Percentiles rank a stretch among this genome's conserved stretches.
Conservation (phyloP, 2,888 invertebrate species). For the Chesias legatella region DNA sequence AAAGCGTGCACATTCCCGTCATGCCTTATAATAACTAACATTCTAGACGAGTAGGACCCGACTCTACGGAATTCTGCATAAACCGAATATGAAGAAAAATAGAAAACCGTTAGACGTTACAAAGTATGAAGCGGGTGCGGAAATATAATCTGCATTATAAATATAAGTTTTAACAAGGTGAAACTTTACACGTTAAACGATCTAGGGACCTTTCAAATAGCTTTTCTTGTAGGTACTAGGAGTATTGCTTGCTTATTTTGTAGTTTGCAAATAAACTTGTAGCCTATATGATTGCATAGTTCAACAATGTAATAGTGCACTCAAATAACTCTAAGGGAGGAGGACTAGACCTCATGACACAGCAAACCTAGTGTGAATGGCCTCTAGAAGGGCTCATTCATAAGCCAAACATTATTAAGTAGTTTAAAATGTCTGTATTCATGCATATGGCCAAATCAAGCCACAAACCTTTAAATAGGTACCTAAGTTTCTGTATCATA, state of each 20-base stretch:
- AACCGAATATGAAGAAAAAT: conserved; percentile 22
- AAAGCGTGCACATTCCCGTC: conserved; percentile 4
- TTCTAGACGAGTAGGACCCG: conserved; percentile 9
- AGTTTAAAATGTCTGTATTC: too few relatives aligned
- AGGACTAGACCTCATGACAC: too few relatives aligned
- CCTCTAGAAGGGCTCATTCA: too few relatives aligned
- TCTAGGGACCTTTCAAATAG: conserved; percentile 31
- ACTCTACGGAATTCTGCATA: conserved; percentile 19
- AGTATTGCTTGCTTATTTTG: conserved; percentile 3
- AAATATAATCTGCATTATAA: conserved; percentile 18
- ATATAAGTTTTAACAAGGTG: conserved; percentile 33
- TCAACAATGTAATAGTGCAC: too few relatives aligned
- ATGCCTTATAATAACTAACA: conserved; percentile 17
- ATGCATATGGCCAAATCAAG: too few relatives aligned
- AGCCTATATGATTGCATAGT: conserved; percentile 10
- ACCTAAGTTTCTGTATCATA: too few relatives aligned
- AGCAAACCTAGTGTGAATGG: too few relatives aligned
- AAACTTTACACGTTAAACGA: conserved; percentile 39
- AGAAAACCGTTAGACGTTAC: conserved; percentile 21
- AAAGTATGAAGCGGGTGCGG: conserved; percentile 16
- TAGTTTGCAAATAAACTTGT: conserved; percentile 1
- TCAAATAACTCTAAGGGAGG: too few relatives aligned
- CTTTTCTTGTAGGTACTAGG: conserved; percentile 2
- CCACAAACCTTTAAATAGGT: too few relatives aligned
- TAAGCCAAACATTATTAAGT: too few relatives aligned